phyloP scores from a whole-genome alignment of 2,797 vertebrate species.

The Decapterus maruadsi region DNA sequence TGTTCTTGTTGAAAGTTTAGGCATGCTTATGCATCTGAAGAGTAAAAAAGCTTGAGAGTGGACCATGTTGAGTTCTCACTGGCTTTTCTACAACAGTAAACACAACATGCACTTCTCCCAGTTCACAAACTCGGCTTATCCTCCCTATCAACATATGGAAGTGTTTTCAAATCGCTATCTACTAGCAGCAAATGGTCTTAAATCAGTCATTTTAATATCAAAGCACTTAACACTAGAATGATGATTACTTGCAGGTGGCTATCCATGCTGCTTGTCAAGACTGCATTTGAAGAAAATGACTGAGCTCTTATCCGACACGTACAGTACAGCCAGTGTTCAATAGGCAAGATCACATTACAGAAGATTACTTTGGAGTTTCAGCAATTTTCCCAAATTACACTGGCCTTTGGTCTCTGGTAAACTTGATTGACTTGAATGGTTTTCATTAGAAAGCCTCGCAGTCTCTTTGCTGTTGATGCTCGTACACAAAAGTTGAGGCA shows the following conservation, averaged over 20 bases:
- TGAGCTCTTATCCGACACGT: conserved; percentile 88
- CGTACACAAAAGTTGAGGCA: conserved; percentile 75
- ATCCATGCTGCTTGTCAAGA: conserved; percentile 82
- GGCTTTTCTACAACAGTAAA: conserved; percentile 48
- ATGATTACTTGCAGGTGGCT: conserved; percentile 89
- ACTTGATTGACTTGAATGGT: conserved; percentile 89
- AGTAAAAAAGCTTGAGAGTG: not conserved
- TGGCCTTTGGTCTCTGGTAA: conserved; percentile 87
- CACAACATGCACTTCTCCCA: conserved; percentile 42
- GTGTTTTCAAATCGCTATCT: conserved; percentile 82
- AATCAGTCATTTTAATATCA: conserved; percentile 90
- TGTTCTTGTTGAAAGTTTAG: conserved; percentile 25
- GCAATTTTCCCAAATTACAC: conserved; percentile 88
- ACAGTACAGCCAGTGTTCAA: conserved; percentile 85
- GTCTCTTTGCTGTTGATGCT: conserved; percentile 74
- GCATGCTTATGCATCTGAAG: conserved; percentile 24
- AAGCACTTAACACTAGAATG: conserved; percentile 88
- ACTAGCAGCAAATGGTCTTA: conserved; percentile 84
- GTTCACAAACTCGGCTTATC: conserved; percentile 77
- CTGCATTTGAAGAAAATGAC: conserved; percentile 85
- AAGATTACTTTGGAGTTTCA: conserved; percentile 87
- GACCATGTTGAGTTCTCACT: conserved; percentile 59
- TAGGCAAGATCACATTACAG: conserved; percentile 86
- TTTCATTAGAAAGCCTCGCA: conserved; percentile 84
- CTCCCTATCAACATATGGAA: conserved; percentile 84